These are phyloP conservation scores for Lagopus muta DNA, from an alignment of 2,113 vertebrate species.

Conservation along the genomic window DNA sequence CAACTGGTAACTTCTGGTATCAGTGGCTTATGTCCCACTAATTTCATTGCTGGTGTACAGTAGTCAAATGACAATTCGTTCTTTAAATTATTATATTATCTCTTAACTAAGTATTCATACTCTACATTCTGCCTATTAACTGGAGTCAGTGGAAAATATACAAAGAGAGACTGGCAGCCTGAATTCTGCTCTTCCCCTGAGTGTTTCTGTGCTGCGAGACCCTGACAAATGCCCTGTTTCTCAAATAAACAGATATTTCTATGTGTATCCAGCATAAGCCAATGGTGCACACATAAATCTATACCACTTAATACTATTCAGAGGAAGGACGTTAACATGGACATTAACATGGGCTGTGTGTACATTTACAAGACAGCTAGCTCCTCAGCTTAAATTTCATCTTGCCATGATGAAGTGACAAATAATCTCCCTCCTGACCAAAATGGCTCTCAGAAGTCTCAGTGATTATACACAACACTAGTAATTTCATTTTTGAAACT, in stretches of 20 bases:
- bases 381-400: constrained; percentile 70
- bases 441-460: not conserved
- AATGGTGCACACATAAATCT: not conserved
- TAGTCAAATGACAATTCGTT: not conserved
- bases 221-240: not conserved
- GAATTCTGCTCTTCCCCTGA: accelerated
- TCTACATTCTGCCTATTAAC: not conserved
- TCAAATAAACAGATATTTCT: not conserved
- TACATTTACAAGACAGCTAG: constrained; percentile 74
- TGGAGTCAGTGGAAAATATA: not conserved
- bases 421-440: constrained; percentile 72
- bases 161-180: accelerated
- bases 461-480: not conserved
- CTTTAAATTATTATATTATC: not conserved
- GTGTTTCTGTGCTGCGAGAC: not conserved
- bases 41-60: not conserved
- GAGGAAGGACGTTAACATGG: not conserved
- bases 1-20: not conserved
- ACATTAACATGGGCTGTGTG: not conserved
- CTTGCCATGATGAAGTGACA: constrained; percentile 61
- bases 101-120: not conserved
- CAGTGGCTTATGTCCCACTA: not conserved
- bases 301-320: not conserved
- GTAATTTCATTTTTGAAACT: constrained; percentile 64
- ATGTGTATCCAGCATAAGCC: not conserved